Evolutionary conservation across 2,888 invertebrate genomes (phyloP).

Genomic region (Vanessa cardui): DNA sequence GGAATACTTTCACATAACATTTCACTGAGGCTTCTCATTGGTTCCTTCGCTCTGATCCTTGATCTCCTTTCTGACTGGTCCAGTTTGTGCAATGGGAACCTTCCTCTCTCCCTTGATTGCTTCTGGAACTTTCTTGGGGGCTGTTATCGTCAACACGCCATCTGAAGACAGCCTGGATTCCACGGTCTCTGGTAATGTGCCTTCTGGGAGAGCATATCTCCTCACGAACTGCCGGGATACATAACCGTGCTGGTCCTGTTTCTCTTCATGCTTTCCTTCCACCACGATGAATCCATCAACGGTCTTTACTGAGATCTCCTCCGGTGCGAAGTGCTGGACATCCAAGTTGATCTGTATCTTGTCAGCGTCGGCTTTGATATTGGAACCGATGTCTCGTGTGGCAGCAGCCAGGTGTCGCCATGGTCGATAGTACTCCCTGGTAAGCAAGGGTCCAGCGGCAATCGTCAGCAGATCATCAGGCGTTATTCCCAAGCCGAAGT

Average conservation of each 20-base stretch:
- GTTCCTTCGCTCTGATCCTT: slow-evolving; percentile 74
- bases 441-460: slow-evolving; percentile 51
- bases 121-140: slow-evolving; percentile 75
- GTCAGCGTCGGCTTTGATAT: slow-evolving; percentile 73
- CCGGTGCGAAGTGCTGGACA: slow-evolving; percentile 88
- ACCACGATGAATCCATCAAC: slow-evolving; percentile 86
- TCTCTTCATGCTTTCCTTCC: slow-evolving; percentile 91
- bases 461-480: slow-evolving; percentile 71
- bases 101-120: slow-evolving; percentile 76
- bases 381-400: slow-evolving; percentile 77
- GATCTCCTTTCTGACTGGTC: slow-evolving; percentile 80
- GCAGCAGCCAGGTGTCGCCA: slow-evolving; percentile 75
- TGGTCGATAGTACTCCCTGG: slow-evolving; percentile 67
- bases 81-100: slow-evolving; percentile 84
- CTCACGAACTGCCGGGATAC: slow-evolving; percentile 89
- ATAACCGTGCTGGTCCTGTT: slow-evolving; percentile 88
- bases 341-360: slow-evolving; percentile 85
- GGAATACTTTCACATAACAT: slow-evolving; percentile 34
- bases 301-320: slow-evolving; percentile 89
- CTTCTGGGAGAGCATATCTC: slow-evolving; percentile 88
- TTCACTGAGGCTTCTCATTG: slow-evolving; percentile 52
- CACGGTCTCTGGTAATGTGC: slow-evolving; percentile 86
- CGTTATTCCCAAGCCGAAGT: slow-evolving; percentile 77
- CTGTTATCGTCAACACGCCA: slow-evolving; percentile 87
- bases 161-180: slow-evolving; percentile 89